These are phyloP conservation scores for Lithophane ornitopus DNA, from an alignment of 2,888 invertebrate species.

Conservation along the genomic window DNA sequence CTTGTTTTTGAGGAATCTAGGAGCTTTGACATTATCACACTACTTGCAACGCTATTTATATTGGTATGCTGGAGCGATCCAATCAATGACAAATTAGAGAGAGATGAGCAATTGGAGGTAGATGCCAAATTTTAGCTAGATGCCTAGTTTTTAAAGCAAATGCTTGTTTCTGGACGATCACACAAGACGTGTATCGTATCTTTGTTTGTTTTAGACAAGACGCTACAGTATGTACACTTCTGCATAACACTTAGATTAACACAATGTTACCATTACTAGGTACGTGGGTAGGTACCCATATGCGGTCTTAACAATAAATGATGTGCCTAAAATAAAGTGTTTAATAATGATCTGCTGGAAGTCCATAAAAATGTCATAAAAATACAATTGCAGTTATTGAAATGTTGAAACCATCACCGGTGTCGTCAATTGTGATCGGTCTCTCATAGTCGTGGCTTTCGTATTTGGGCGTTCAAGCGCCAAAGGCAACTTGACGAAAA, in stretches of 20 bases:
- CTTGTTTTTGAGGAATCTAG: no score
- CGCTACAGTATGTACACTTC: background rate
- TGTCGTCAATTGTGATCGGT: constrained; percentile 39
- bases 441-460: background rate
- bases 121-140: no score
- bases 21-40: no score
- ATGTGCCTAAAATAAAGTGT: background rate
- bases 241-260: background rate
- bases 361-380: background rate
- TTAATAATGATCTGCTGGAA: background rate
- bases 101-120: background rate
- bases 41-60: no score
- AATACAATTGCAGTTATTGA: constrained; percentile 28
- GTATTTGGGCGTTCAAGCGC: background rate
- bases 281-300: no score
- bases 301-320: background rate
- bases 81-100: background rate
- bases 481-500: background rate
- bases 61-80: background rate
- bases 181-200: background rate
- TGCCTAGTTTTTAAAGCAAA: background rate
- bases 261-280: no score
- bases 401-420: constrained; percentile 46
- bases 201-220: background rate
- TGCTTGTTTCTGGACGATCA: background rate